Base-by-base conservation (phyloP, 2,888 invertebrate species). In the Phyto melanocephala region DNA sequence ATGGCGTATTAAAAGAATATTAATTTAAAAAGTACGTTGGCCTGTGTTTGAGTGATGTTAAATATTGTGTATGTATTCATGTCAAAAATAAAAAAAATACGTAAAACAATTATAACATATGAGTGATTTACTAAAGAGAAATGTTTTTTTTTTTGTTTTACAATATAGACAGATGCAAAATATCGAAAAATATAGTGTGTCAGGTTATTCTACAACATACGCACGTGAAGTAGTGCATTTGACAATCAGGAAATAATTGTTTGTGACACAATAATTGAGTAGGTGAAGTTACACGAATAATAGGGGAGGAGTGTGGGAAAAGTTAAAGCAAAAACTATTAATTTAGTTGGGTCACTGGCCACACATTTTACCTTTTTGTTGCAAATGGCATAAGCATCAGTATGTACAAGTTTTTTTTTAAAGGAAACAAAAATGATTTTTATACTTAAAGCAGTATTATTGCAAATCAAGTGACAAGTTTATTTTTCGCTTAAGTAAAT, bases 71-170 rank as follows among this genome's bases (percentile, higher is more conserved):
- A 47, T 10, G 15, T 56, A 28, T 45, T 56, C 65, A 37, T 24
- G 28, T 28, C n/a, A n/a, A 24, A 76, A 67, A 37, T 24, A 28
- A 28, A 5, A 28, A 6, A 28, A 28, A 5, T 28, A n/a, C n/a
- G 58, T 60, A 4, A n/a, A 67, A 40, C 47, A 67, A 58, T 76
- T 67, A 76, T 60, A 58, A 47, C 67, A 67, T 50, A 47, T 76
- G 67, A 76, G 50, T 76, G 75, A 76, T 67, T 67, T 76, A 76
- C 67, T 47, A 58, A 76, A 35, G 11, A 1, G 17, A 17, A 35
- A 11, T 11, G 4, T 35, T 35, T 56, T 13, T 17, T 56, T 33
- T 33, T 1, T 17, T 33, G 10, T 24, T 15, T 2, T 5, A 15
- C 15, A 37, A 40, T 5, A 28, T 3, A 22, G 33, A 33, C 28